These are phyloP conservation scores for Poeciliopsis gracilis DNA, from an alignment of 2,797 vertebrate species.

Conservation along the genomic window DNA sequence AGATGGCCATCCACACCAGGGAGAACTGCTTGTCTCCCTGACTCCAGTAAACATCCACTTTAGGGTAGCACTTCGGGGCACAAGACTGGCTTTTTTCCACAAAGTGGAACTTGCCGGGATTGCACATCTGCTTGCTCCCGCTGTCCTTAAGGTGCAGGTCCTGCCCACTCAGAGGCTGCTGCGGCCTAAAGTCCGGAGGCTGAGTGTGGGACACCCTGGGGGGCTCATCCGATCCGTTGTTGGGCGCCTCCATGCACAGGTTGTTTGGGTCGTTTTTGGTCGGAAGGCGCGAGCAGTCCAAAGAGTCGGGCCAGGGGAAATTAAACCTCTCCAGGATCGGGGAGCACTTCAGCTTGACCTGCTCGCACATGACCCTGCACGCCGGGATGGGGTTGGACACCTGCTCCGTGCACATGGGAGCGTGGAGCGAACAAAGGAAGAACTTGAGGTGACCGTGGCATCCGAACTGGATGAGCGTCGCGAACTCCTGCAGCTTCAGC, in stretches of 20 bases:
- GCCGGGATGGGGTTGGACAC: conserved; percentile 97
- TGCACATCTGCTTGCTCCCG: conserved; percentile 81
- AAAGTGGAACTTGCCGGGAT: conserved; percentile 94
- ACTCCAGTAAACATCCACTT: conserved; percentile 97
- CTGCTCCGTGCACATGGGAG: conserved; percentile 98
- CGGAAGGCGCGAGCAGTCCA: conserved; percentile 93
- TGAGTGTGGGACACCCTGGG: conserved; percentile 89
- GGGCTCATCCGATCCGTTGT: conserved; percentile 91
- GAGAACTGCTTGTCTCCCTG: conserved; percentile 93
- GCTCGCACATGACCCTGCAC: conserved; percentile 96
- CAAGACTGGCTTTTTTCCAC: conserved; percentile 96
- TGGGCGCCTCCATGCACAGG: conserved; percentile 98
- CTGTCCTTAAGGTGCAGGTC: conserved; percentile 68
- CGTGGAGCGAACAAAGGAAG: conserved; percentile 96
- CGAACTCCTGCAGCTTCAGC: conserved; percentile 95
- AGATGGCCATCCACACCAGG: conserved; percentile 93
- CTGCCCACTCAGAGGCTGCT: conserved; percentile 81
- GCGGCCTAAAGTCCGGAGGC: conserved; percentile 88
- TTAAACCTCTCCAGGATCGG: conserved; percentile 95
- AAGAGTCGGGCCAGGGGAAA: conserved; percentile 94
- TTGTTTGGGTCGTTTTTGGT: conserved; percentile 97
- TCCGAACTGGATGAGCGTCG: conserved; percentile 93
- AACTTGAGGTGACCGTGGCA: conserved; percentile 96
- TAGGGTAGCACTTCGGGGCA: conserved; percentile 90
- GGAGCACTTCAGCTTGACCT: conserved; percentile 92